phyloP scores from a whole-genome alignment of 2,888 invertebrate genomes.

The Aporophyla lueneburgensis region DNA sequence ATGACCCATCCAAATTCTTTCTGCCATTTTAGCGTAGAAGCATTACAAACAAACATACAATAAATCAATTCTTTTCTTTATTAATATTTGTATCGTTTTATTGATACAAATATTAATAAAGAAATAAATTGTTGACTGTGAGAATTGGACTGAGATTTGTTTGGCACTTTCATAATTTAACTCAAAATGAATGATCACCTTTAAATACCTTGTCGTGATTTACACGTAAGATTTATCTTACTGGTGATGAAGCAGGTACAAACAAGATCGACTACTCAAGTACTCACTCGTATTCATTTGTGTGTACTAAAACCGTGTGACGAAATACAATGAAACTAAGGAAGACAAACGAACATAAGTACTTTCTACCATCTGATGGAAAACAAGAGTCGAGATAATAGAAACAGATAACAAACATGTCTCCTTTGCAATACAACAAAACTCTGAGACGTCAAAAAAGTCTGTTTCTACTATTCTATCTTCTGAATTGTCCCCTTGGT shows the following conservation, averaged over 20 bases:
- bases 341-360: conserved; percentile 1
- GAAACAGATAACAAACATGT: conserved; percentile 48
- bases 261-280: not conserved
- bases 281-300: not conserved
- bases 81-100: too few relatives aligned
- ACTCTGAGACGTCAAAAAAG: conserved; percentile 33
- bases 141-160: too few relatives aligned
- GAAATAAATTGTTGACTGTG: too few relatives aligned
- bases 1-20: too few relatives aligned
- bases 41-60: too few relatives aligned
- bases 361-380: not conserved
- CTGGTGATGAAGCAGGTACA: not conserved
- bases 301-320: not conserved
- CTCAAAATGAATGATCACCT: too few relatives aligned
- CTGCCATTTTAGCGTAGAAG: too few relatives aligned
- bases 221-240: too few relatives aligned
- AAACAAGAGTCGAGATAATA: conserved; percentile 30
- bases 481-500: conserved; percentile 24
- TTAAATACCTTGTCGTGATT: too few relatives aligned
- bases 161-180: too few relatives aligned
- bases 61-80: too few relatives aligned
- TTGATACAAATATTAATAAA: too few relatives aligned
- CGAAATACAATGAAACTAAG: conserved; percentile 2
- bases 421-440: conserved; percentile 40
- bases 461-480: conserved; percentile 36